Base-by-base conservation (phyloP, 2,888 invertebrate species). In the Trachelus iudaicus region DNA sequence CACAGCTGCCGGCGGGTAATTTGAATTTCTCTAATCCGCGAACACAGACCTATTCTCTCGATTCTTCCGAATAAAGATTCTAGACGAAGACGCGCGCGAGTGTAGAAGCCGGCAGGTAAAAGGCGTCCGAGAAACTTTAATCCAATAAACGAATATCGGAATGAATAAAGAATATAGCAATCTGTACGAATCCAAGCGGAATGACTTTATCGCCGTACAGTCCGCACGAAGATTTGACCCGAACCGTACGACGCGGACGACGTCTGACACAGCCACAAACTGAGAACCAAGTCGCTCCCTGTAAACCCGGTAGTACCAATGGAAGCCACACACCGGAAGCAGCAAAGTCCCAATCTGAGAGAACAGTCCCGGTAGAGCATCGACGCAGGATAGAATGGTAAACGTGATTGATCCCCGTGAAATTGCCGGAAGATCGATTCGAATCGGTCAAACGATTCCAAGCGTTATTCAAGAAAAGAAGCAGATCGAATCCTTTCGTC, bases 141-240 rank as follows among this genome's bases (percentile, higher is more conserved):
- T 2, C 9, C 2, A 23, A 56, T 0, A 40, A 15, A 13, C n/a
- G n/a, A 89, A 89, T 88, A 87, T 85, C 81, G 79, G 77, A 84
- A 79, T 85, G 86, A 88, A 89, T 86, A 83, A 83, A 81, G 80
- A 84, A 86, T 2, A 9, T 23, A 56, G 86, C 87, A 89, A 87
- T 89, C 88, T 84, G 81, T 82, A 83, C 81, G 87, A 89, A 90
- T 86, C 86, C 86, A 88, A 89, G 85, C 87, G 85, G 86, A 88
- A 88, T 87, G 86, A 89, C 87, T 89, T 89, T 87, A 89, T 89
- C 87, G 88, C 83, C 76, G 77, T 71, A 34, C 71, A 9, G 40
- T 56, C 40, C 23, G 9, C 9, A 23, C 56, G 23, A 1, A 56
- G 56, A 23, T 23, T 56, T 23, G 6, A 56, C 23, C 23, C 56